Evolutionary conservation across 2,113 vertebrate genomes (phyloP).

Genomic region (Suncus etruscus): DNA sequence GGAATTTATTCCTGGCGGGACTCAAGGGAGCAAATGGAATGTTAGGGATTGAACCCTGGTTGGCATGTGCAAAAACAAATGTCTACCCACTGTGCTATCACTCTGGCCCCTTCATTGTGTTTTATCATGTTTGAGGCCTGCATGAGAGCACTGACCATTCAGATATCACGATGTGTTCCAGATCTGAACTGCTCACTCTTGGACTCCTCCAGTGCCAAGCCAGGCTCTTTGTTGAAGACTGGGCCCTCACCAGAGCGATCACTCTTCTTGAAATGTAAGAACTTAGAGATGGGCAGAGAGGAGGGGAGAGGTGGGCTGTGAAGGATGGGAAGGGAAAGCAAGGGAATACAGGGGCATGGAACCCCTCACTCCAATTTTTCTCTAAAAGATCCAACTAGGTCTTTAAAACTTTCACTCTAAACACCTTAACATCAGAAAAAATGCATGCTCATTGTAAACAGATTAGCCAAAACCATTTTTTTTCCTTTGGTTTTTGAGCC

Average conservation of each 20-base stretch:
- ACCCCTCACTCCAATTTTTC: neutral
- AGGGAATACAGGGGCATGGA: too few species aligned
- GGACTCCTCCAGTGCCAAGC: slow-evolving; percentile 71
- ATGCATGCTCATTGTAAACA: slow-evolving; percentile 42
- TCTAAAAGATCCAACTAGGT: neutral
- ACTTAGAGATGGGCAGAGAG: neutral
- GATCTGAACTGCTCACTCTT: slow-evolving; percentile 81
- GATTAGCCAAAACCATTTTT: neutral
- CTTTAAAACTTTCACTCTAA: neutral
- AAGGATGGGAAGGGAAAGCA: too few species aligned
- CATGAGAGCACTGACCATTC: neutral
- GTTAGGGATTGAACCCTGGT: too few species aligned
- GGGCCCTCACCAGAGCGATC: slow-evolving; percentile 74
- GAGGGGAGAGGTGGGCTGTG: too few species aligned
- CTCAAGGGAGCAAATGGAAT: too few species aligned
- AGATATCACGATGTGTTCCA: slow-evolving; percentile 69
- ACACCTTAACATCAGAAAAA: neutral
- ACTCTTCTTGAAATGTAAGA: slow-evolving; percentile 88
- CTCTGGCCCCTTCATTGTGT: neutral
- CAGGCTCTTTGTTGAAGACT: slow-evolving; percentile 83
- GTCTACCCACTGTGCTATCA: too few species aligned
- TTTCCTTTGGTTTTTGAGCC: too few species aligned
- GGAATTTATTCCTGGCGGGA: too few species aligned
- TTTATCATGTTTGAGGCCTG: neutral
- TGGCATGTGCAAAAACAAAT: too few species aligned